Percentiles rank a stretch among this genome's conserved stretches.
Evolutionary conservation across 2,797 vertebrate genomes (phyloP).

Genomic region (Anomalospiza imberbis): DNA sequence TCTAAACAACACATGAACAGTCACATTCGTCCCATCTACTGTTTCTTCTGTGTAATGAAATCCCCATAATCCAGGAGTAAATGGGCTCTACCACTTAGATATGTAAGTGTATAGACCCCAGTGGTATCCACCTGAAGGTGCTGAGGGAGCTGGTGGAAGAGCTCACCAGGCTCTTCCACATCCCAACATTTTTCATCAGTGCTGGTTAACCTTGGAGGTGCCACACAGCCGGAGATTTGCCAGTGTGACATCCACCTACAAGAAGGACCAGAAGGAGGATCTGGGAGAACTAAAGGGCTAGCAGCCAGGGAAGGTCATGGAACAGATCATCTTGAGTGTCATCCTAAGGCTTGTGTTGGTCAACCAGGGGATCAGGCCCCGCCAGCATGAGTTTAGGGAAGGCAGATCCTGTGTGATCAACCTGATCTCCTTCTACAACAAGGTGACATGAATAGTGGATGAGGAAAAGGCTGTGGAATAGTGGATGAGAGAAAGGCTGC

Average conservation of each 20-base stretch:
- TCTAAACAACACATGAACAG: background rate
- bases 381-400: background rate
- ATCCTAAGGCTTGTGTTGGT: background rate
- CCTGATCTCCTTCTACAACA: background rate
- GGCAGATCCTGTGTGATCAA: background rate
- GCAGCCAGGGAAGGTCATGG: background rate
- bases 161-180: background rate
- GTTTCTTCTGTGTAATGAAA: background rate
- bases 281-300: background rate
- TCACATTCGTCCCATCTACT: background rate
- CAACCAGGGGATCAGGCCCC: background rate
- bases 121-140: background rate
- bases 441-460: background rate
- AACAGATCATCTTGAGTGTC: background rate
- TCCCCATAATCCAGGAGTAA: background rate
- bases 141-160: background rate
- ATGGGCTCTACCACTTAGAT: background rate
- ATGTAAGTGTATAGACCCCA: background rate
- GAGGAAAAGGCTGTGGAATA: background rate
- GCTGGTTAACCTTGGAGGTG: background rate
- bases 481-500: too few relatives aligned
- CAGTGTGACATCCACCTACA: background rate
- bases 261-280: too few relatives aligned
- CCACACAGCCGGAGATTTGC: background rate
- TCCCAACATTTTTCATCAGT: background rate